Base-by-base conservation (phyloP, 92 coral and sea anemone genomes). In the Desmophyllum pertusum region DNA sequence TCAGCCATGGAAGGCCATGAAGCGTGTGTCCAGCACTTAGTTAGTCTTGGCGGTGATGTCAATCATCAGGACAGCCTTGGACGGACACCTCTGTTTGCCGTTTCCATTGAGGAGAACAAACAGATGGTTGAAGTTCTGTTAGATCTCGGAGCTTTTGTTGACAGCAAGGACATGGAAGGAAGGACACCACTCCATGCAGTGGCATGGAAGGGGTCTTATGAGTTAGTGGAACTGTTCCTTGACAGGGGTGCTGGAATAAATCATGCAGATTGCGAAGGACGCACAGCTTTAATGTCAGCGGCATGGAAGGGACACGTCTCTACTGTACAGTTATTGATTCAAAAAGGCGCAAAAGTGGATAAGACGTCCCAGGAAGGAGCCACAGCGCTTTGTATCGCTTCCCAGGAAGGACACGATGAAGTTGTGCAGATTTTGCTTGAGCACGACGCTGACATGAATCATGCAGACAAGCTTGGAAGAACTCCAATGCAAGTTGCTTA, bases 361-460 rank as follows among this genome's bases (percentile, higher is more conserved):
- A 87, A 88, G 70, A 87, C 79, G 33, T 96, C 99, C 9, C 91
- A 63, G 36, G 99, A 96, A 83, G 96, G 95, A 53, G 99, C 99
- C 9, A 96, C 98, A 19, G 92, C 99, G 0, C 84, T 96, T 33
- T 92, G 94, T 66, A 96, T 96, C 48, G 99, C 99, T 14, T 91
- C 98, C 6, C 99, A 96, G 74, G 98, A 96, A 76, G 99, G 99
- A 13, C 99, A 96, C 77, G 99, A 96, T 55, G 99, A 96, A 73
- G 97, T 94, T 14, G 99, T 96, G n/a, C 96, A 95, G 67, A 79
- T 96, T 76, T 83, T 96, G 59, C 77, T 96, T 59, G 95, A 96
- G 74, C 90, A 94, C 84, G 92, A 87, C 69, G 99, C 99, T 18
- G 87, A 95, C 65, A 94, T 93, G 94, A 90, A 87, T 71, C 92